A percentile compares a stretch with the other conserved stretches of the same genome.
These are phyloP conservation scores for Leptoclinus maculatus DNA, from an alignment of 2,797 vertebrate genomes.

Conservation along the genomic window DNA sequence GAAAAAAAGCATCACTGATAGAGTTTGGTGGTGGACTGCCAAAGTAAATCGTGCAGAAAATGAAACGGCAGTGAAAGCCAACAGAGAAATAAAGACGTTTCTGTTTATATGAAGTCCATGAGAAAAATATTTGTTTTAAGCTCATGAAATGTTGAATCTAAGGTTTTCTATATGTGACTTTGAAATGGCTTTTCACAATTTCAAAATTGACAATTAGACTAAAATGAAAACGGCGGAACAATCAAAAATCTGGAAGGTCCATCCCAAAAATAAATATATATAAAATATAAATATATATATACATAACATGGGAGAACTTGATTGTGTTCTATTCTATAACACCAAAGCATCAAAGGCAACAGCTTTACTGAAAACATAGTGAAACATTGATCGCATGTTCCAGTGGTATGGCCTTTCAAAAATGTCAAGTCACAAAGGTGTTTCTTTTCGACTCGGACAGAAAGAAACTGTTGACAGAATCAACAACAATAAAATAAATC, in stretches of 20 bases:
- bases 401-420: constrained; percentile 49
- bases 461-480: constrained; percentile 18
- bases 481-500: constrained; percentile 31
- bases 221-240: constrained; percentile 1
- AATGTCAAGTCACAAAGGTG: constrained; percentile 57
- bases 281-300: background rate
- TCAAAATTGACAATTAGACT: background rate
- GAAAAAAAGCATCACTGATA: constrained; percentile 31
- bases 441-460: constrained; percentile 24
- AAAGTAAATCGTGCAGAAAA: constrained; percentile 7
- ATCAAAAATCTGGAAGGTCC: background rate
- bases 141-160: background rate
- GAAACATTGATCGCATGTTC: constrained; percentile 52
- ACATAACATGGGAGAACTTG: background rate
- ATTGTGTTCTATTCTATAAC: background rate
- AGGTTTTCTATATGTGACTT: background rate
- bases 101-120: background rate
- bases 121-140: background rate
- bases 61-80: background rate
- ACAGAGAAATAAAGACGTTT: background rate
- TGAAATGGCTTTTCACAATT: background rate
- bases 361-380: constrained; percentile 43
- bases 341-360: background rate
- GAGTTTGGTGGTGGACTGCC: constrained; percentile 20
- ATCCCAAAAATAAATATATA: background rate